phyloP scores from a whole-genome alignment of 2,113 vertebrate species.

The Echinops telfairi region DNA sequence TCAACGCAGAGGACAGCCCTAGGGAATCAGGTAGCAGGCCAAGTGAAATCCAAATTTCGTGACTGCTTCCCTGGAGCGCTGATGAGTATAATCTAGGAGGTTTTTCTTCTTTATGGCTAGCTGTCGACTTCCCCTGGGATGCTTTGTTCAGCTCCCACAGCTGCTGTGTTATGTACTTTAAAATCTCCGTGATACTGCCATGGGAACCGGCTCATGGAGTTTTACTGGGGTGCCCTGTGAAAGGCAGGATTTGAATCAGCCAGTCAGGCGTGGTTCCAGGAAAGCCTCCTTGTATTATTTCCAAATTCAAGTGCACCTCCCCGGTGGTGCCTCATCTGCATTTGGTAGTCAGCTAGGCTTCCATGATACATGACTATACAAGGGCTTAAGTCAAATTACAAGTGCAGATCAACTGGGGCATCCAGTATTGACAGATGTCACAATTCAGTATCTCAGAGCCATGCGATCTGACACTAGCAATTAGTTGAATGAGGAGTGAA shows the following conservation, averaged over 20 bases:
- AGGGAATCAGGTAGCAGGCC: background rate
- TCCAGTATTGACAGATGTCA: background rate
- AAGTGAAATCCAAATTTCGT: slow-evolving; percentile 14
- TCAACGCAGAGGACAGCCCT: background rate
- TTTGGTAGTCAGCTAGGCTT: background rate
- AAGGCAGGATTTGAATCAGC: background rate
- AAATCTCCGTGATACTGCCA: background rate
- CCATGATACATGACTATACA: background rate
- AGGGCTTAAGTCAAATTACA: background rate
- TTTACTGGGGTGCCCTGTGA: background rate
- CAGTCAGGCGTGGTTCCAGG: background rate
- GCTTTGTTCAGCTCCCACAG: background rate
- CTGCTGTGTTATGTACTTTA: background rate
- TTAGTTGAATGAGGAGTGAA: background rate
- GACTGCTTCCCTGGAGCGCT: slow-evolving; percentile 20
- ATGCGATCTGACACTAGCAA: background rate
- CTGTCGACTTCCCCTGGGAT: background rate
- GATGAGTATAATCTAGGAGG: background rate
- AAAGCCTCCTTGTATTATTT: background rate
- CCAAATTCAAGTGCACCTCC: background rate
- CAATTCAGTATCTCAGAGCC: background rate
- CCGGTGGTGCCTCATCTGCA: background rate
- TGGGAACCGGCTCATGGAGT: background rate
- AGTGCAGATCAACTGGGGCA: background rate
- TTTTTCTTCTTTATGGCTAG: background rate